Evolutionary conservation across 2,797 vertebrate genomes (phyloP).

Genomic region (Darevskia nairensis): DNA sequence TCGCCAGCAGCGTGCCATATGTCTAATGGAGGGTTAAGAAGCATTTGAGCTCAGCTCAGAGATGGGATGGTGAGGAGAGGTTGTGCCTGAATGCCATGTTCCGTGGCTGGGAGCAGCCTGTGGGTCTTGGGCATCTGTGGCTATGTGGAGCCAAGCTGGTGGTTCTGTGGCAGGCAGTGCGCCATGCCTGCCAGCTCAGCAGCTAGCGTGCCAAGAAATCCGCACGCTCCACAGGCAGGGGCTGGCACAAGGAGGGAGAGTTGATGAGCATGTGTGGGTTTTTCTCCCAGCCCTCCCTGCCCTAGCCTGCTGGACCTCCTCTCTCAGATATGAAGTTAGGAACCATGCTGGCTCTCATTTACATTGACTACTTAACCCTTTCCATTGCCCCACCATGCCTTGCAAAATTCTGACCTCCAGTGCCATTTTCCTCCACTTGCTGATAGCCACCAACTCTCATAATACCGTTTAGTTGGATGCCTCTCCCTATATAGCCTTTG

Average conservation of each 20-base stretch:
- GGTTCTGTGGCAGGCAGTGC: neutral
- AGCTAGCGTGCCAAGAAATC: neutral
- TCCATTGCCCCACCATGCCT: neutral
- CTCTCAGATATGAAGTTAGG: neutral
- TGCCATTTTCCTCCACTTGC: neutral
- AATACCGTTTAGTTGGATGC: neutral
- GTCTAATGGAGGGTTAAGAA: neutral
- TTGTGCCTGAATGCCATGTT: neutral
- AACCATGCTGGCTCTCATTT: neutral
- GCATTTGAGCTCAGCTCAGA: neutral
- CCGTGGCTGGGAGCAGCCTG: neutral
- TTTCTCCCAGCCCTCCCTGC: neutral
- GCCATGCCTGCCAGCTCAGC: constrained; percentile 10
- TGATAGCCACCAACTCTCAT: neutral
- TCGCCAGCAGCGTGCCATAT: neutral
- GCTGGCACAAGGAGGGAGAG: constrained; percentile 5
- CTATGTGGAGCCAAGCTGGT: neutral
- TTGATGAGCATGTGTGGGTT: neutral
- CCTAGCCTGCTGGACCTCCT: neutral
- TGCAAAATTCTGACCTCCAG: neutral
- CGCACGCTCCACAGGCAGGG: neutral
- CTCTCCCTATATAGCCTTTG: neutral
- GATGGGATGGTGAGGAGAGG: too few species aligned
- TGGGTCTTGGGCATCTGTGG: constrained; percentile 5
- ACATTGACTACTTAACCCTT: neutral